Percentiles rank a stretch among this genome's conserved stretches.
phyloP scores from a whole-genome alignment of 1,140 invertebrate genomes.

The Mylabris phalerata region DNA sequence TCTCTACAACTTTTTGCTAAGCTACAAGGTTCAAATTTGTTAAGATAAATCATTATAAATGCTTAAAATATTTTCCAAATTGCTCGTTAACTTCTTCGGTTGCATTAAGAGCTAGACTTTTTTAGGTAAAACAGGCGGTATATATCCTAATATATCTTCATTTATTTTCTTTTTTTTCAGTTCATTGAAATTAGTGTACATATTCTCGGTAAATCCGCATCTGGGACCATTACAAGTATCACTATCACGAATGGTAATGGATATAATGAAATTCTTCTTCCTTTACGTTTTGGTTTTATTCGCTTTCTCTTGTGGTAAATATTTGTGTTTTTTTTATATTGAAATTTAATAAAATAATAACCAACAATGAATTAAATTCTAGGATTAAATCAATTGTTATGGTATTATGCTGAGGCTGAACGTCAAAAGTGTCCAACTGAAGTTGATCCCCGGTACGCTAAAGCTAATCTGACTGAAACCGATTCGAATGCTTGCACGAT shows the following conservation, averaged over 20 bases:
- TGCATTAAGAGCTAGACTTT: too few relatives aligned
- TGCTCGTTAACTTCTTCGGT: too few relatives aligned
- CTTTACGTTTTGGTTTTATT: slow-evolving; percentile 94
- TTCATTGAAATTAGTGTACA: slow-evolving; percentile 96
- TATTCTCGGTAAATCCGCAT: slow-evolving; percentile 98
- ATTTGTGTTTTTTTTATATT: background rate
- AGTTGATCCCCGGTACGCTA: slow-evolving; percentile 28
- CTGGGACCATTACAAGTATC: slow-evolving; percentile 96
- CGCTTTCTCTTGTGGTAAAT: slow-evolving; percentile 92
- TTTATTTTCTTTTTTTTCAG: slow-evolving; percentile 45
- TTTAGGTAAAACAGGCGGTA: too few relatives aligned
- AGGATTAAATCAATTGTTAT: slow-evolving; percentile 63
- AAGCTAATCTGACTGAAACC: slow-evolving; percentile 42
- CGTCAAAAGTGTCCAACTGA: slow-evolving; percentile 66
- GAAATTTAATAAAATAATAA: background rate
- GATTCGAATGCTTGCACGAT: slow-evolving; percentile 82
- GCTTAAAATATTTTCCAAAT: too few relatives aligned
- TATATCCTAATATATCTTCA: too few relatives aligned
- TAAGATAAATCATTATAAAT: too few relatives aligned
- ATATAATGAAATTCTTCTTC: slow-evolving; percentile 97
- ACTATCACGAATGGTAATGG: slow-evolving; percentile 93
- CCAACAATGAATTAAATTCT: slow-evolving; percentile 1
- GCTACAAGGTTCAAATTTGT: too few relatives aligned
- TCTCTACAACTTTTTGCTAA: too few relatives aligned
- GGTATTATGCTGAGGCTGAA: slow-evolving; percentile 96